Evolutionary conservation across 2,888 invertebrate genomes (phyloP).

Genomic region (Callosobruchus maculatus): DNA sequence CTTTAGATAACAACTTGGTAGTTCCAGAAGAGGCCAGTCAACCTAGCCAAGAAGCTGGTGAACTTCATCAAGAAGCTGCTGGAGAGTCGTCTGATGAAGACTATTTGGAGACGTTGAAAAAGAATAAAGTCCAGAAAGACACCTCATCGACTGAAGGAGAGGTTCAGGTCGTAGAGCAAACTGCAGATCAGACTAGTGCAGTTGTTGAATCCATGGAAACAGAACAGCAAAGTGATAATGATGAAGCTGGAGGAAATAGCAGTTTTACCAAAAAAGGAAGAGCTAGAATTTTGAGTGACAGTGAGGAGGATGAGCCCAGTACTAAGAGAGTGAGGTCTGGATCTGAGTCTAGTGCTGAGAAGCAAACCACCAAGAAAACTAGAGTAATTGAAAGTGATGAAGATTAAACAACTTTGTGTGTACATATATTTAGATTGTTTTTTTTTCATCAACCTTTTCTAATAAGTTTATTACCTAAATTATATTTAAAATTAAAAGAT

Average conservation of each 20-base stretch:
- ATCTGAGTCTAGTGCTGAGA: constrained; percentile 32
- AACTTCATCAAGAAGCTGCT: not conserved
- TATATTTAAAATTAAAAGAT: no score
- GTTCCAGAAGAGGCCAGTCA: constrained; percentile 25
- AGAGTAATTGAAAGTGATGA: constrained; percentile 37
- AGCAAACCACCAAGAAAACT: constrained; percentile 27
- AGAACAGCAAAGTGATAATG: constrained; percentile 28
- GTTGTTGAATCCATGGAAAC: constrained; percentile 25
- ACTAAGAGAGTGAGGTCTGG: constrained; percentile 15
- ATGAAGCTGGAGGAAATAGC: not conserved
- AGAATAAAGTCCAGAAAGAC: not conserved
- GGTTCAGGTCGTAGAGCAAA: constrained; percentile 1
- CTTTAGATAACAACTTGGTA: constrained; percentile 51
- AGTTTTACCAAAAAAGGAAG: not conserved
- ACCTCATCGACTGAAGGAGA: not conserved
- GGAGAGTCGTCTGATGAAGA: constrained; percentile 11
- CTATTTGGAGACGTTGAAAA: constrained; percentile 11
- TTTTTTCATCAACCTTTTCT: not conserved
- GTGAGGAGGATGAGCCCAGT: constrained; percentile 2
- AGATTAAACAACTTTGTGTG: constrained; percentile 11
- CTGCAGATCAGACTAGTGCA: not conserved
- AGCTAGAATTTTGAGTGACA: not conserved
- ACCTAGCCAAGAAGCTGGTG: constrained; percentile 18
- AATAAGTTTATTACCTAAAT: no score
- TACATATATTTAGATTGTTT: not conserved